Percentiles rank a stretch among this genome's conserved stretches.
Conservation (phyloP, 1,140 invertebrate species). For the Drosophila navojoa region DNA sequence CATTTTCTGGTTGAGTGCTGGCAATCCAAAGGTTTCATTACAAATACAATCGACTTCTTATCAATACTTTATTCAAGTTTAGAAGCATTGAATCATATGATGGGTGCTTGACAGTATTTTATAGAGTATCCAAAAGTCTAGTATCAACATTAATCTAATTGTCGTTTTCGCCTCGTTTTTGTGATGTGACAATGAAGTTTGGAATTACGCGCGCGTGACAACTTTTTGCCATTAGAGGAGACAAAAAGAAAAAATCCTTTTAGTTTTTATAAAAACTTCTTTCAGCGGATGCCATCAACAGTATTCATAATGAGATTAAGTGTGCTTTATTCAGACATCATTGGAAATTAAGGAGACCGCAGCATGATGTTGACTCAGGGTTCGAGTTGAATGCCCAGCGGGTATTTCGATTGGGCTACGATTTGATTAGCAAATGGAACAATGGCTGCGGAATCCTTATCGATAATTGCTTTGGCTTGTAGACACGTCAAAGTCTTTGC, state of each 20-base stretch:
- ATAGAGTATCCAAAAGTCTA: background rate
- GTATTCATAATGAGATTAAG: constrained; percentile 58
- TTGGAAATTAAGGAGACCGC: constrained; percentile 32
- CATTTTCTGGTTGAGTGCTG: too few species aligned
- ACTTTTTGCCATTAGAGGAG: constrained; percentile 70
- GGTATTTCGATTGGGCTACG: constrained; percentile 17
- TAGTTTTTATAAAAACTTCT: constrained; percentile 23
- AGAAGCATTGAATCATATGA: too few species aligned
- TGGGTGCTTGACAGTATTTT: too few species aligned
- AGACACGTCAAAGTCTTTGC: constrained; percentile 29
- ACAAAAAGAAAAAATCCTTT: constrained; percentile 40
- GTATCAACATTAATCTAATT: background rate
- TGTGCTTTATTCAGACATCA: constrained; percentile 12
- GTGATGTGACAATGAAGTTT: constrained; percentile 66
- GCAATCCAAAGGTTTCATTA: too few species aligned
- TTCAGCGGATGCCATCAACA: constrained; percentile 18
- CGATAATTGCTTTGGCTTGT: constrained; percentile 57
- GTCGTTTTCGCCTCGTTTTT: constrained; percentile 21
- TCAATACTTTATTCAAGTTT: too few species aligned
- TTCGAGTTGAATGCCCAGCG: background rate
- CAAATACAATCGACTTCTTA: too few species aligned
- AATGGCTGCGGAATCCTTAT: background rate
- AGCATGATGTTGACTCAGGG: constrained; percentile 6
- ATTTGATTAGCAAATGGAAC: constrained; percentile 10
- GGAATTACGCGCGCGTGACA: constrained; percentile 41